Evolutionary conservation across 2,113 vertebrate species (phyloP), one percentile per base, ranked within the genome.

Genomic region (Larimichthys polyactis): DNA sequence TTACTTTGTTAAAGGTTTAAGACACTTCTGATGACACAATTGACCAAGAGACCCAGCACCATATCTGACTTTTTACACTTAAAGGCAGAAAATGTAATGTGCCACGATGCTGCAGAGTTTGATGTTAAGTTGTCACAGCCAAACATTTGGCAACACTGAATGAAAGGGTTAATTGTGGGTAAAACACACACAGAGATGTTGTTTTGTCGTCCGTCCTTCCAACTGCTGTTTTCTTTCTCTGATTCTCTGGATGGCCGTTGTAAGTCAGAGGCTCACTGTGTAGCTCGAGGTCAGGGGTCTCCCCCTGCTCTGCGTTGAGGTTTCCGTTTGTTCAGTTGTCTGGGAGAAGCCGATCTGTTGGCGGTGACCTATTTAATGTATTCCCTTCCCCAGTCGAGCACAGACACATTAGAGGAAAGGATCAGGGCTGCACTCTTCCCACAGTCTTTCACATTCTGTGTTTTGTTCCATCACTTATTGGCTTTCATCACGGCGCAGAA

Each of bases 281-380:
- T 62, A 58, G 64, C 49, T 40, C 14, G 15, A 44, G 72, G 79
- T 88, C 77, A 81, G 60, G 66, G 71, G 83, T 70, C 48, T 60
- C 32, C 32, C 62, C 59, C 66, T 79, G 24, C 60, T 80, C 22
- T 62, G 27, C 19, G 51, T 54, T 24, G 72, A 68, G 72, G 55
- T 87, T 83, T 83, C 75, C 69, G 16, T 79, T 82, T 82, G 68
- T 85, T 74, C 1, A 4, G 90, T 90, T 90, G 87, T 63, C 86
- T 81, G 51, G 84, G 82, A 87, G 88, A 92, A 91, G 71, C 77
- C 79, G 7, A 66, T 86, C 81, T 64, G 69, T 87, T 87, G 68
- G 70, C 20, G 2, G 52, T 92, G 92, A 93, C 92, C 93, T 87
- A 85, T 90, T 90, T 94, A 83, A 84, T 62, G 51, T 80, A 67